Conservation (phyloP, 2,113 vertebrate species). For the Poicephalus gulielmi region DNA sequence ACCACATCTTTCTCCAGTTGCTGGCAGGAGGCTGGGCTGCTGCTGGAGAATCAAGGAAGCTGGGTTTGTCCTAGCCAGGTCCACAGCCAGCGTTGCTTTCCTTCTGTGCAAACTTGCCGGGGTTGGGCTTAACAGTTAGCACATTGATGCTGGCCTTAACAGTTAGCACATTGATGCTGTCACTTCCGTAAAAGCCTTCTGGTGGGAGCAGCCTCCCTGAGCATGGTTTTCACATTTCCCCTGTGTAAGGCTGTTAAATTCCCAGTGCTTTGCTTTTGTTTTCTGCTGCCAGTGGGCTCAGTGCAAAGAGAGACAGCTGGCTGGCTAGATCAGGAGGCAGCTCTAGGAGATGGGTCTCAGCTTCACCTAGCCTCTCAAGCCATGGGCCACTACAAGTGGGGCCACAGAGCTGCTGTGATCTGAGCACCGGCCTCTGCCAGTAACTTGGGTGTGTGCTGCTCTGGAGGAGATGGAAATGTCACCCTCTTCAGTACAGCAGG, state of each 20-base stretch:
- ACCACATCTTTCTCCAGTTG: fast-evolving
- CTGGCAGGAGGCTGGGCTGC: neutral
- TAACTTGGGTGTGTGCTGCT: constrained; percentile 64
- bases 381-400: neutral
- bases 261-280: neutral
- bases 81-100: neutral
- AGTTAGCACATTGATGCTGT: neutral
- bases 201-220: fast-evolving
- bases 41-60: neutral
- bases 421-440: constrained; percentile 76
- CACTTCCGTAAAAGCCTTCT: neutral
- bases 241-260: neutral
- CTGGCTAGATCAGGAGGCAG: neutral
- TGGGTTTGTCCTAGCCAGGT: neutral
- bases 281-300: neutral
- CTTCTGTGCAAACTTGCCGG: neutral
- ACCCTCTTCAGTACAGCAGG: neutral
- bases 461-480: neutral
- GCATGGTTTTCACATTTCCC: neutral
- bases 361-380: constrained; percentile 73
- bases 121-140: neutral
- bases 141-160: fast-evolving
- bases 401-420: constrained; percentile 66
- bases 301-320: no score
- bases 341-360: constrained; percentile 56